Base-by-base conservation (phyloP, 2,797 vertebrate species). In the Danio albolineatus region DNA sequence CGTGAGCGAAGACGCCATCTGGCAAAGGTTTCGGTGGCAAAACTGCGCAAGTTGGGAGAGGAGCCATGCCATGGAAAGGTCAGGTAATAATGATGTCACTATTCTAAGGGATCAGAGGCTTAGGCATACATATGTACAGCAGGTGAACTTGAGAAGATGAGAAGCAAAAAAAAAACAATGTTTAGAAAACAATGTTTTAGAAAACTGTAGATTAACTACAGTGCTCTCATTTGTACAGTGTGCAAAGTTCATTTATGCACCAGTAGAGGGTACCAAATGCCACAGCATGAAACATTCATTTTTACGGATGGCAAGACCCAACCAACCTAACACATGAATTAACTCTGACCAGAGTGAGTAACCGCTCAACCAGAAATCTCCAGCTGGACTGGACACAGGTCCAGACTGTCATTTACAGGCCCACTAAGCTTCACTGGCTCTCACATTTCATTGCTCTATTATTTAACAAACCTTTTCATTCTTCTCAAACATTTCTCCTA, bases 381-480 rank as follows among this genome's bases (percentile, higher is more conserved):
- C 78, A 86, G 83, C 76, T 84, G 73, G 69, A 73, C 81, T 74
- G 66, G 77, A 80, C 84, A 12, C 74, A 67, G 54, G 46, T 67
- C 83, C 84, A 80, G 77, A 51, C 78, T 84, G 82, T 86, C 80
- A 57, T 88, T 89, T 86, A 82, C 84, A 78, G 80, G 85, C 87
- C 89, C 86, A 87, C 85, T 87, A 86, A 89, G 88, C 85, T 86
- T 85, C 59, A 54, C 77, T 78, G 86, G 70, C 78, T 66, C 61
- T 72, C 19, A 39, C 69, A n/a, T 90, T 89, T 89, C 86, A 89
- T 85, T 87, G 85, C 84, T 86, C 61, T 79, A 76, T 81, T 82
- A 62, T 80, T 69, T 66, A 87, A 87, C 78, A 85, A 82, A 84
- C 73, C 78, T 62, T 81, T 84, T 80, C 77, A 59, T 85, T 88